Base-by-base conservation (phyloP, 2,797 vertebrate genomes). In the Clarias pachynema region DNA sequence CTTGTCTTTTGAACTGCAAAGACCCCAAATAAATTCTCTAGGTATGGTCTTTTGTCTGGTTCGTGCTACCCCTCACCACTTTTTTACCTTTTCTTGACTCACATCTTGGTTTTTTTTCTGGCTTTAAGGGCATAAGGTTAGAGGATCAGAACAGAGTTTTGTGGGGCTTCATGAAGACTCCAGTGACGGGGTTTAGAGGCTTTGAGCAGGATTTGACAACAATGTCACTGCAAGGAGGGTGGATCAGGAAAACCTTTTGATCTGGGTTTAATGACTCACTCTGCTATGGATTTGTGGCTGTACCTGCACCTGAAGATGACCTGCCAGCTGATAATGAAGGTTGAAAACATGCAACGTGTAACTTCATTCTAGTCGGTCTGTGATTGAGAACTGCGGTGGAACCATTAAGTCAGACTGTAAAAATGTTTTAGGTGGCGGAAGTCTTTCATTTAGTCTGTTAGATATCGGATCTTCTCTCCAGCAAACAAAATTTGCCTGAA, bases 1-100 rank as follows among this genome's bases (percentile, higher is more conserved):
- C 81, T 87, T 22, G 84, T 88, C 90, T 92, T 94, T 93, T 93
- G 89, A 94, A 93, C 90, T 93, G 91, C 93, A 94, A 93, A 94
- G 92, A 89, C 88, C 16, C 88, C 90, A 90, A 89, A 89, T 85
- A 91, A 91, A 72, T 29, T 31, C n/a, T 82, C 31, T 22, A 92
- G 91, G 91, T 91, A 92, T 91, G 89, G 91, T 93, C 91, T 92
- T 86, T 87, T 87, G 24, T 79, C 84, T 74, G 26, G 24, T 74
- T 34, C 44, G 49, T 59, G 56, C 53, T 73, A 59, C 59, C 56
- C 6, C 15, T 56, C n/a, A 22, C 22, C 65, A 24, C 12, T 69
- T 78, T 81, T 20, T 56, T 5, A 26, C 56, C 22, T 44, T 91
- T 92, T 92, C 89, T 89, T 89, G n/a, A 24, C 40, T 80, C 63